These are phyloP conservation scores for Aphis craccivora DNA, from an alignment of 1,140 invertebrate genomes.

Conservation along the genomic window DNA sequence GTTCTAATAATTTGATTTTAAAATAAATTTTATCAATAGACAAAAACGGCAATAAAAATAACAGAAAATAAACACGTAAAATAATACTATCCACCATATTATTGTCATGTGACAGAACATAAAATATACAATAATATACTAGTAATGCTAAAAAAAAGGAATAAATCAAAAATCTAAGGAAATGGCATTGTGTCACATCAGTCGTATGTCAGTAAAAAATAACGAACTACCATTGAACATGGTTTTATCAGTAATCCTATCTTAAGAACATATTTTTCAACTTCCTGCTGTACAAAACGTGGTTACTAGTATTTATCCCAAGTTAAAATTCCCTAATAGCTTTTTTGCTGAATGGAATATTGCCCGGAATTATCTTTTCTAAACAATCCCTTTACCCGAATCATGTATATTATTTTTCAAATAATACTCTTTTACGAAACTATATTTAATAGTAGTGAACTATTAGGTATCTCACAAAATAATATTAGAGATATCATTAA, in stretches of 20 bases:
- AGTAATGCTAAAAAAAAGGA: not conserved
- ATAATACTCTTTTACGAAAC: not conserved
- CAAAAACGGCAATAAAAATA: not conserved
- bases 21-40: not conserved
- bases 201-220: not conserved
- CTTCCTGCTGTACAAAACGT: not conserved
- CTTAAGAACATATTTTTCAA: not conserved
- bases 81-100: not conserved
- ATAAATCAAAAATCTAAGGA: not conserved
- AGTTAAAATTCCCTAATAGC: not conserved
- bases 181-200: not conserved
- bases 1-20: not conserved
- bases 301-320: not conserved
- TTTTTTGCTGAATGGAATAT: not conserved
- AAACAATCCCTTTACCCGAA: not conserved
- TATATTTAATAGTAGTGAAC: not conserved
- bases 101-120: not conserved
- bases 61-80: not conserved
- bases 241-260: not conserved
- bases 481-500: not conserved
- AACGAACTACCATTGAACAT: not conserved
- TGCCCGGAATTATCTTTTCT: not conserved
- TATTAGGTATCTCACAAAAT: not conserved
- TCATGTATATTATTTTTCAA: not conserved
- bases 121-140: not conserved